Percentiles rank a stretch among this genome's conserved stretches.
Conservation (phyloP, 2,113 vertebrate species). For the Struthio camelus region DNA sequence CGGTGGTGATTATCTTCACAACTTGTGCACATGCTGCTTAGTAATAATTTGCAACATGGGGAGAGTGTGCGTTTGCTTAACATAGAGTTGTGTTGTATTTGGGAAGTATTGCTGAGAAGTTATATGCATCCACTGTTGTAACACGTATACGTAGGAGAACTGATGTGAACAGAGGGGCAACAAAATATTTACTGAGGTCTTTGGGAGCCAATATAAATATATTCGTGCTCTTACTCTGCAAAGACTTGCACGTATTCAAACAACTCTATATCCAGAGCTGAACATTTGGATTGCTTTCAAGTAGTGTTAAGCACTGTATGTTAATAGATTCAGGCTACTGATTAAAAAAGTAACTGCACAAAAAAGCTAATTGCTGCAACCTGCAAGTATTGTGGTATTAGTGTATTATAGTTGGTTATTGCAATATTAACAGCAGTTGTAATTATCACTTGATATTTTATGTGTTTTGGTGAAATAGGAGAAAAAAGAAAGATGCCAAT, state of each 20-base stretch:
- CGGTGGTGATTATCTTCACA: background rate
- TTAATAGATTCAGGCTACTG: conserved; percentile 53
- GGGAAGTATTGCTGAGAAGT: background rate
- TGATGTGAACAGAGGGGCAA: conserved; percentile 21
- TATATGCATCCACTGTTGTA: background rate
- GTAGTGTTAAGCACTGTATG: conserved; percentile 36
- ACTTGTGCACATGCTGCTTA: background rate
- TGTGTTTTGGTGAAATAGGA: conserved; percentile 76
- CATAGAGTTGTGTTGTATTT: background rate
- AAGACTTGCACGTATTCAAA: background rate
- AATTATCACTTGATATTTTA: conserved; percentile 45
- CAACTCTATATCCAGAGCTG: conserved; percentile 38
- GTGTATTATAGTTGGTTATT: background rate
- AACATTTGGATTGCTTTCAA: conserved; percentile 53
- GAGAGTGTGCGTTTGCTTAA: background rate
- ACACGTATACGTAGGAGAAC: conserved; percentile 15
- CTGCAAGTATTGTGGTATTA: background rate
- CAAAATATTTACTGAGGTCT: conserved; percentile 56
- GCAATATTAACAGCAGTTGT: conserved; percentile 22
- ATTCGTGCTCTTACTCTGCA: conserved; percentile 21
- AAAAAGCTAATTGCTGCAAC: conserved; percentile 26
- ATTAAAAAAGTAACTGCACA: conserved; percentile 32
- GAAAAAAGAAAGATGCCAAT: conserved; percentile 75
- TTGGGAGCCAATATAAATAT: conserved; percentile 60
- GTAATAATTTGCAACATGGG: background rate